Percentiles rank a stretch among this genome's conserved stretches.
phyloP scores from a whole-genome alignment of 2,888 invertebrate genomes.

The Arrhopalites spinosus region DNA sequence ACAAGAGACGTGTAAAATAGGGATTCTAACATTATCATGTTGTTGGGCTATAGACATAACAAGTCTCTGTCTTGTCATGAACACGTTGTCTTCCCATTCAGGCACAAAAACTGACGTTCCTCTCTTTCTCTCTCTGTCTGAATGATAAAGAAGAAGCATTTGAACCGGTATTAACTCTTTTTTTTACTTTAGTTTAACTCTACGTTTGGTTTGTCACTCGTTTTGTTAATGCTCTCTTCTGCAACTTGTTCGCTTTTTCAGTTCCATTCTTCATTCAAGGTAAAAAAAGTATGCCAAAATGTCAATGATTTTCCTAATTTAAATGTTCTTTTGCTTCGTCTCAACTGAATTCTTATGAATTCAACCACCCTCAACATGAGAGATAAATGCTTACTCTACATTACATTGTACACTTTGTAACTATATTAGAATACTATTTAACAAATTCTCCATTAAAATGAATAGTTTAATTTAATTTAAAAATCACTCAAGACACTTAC shows the following conservation, averaged over 20 bases:
- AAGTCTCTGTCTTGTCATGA: neutral
- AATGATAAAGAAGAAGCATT: neutral
- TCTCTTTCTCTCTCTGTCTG: no score
- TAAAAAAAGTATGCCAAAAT: constrained; percentile 13
- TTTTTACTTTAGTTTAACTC: neutral
- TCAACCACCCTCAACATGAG: no score
- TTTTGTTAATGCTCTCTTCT: neutral
- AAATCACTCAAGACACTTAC: constrained; percentile 44
- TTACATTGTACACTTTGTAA: no score
- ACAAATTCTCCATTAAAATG: no score
- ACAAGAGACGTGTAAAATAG: neutral
- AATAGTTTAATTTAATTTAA: neutral
- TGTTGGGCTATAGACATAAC: neutral
- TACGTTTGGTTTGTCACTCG: neutral
- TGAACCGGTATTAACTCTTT: neutral
- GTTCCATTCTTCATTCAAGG: neutral
- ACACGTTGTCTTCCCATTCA: neutral
- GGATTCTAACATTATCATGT: neutral
- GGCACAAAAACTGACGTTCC: constrained; percentile 11
- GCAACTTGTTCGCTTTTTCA: neutral
- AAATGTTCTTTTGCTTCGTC: neutral
- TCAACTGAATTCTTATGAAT: no score
- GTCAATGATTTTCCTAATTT: neutral
- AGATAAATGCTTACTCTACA: no score
- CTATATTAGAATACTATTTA: no score